These are phyloP conservation scores for Cyanoramphus novaezelandiae DNA, from an alignment of 2,113 vertebrate genomes.

Conservation along the genomic window DNA sequence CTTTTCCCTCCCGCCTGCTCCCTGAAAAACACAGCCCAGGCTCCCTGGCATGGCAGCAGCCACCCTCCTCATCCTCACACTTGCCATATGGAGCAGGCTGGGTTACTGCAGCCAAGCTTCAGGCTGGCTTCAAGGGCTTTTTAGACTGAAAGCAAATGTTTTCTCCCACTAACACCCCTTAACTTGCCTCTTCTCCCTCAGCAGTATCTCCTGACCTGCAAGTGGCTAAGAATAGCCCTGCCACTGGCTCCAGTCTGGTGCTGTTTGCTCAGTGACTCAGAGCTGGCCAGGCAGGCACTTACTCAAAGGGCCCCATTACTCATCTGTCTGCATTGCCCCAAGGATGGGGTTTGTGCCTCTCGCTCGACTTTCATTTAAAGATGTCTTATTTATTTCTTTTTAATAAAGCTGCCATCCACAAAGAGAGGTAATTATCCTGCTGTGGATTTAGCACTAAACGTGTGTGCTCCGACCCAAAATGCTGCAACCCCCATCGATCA, in stretches of 20 bases:
- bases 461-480: not conserved
- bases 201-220: not conserved
- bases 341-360: slow-evolving; percentile 36
- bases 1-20: not conserved
- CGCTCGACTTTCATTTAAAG: not conserved
- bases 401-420: not conserved
- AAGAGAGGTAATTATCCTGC: not conserved
- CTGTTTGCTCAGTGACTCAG: slow-evolving; percentile 66
- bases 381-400: slow-evolving; percentile 22
- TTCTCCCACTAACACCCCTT: not conserved
- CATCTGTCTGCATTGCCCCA: slow-evolving; percentile 47
- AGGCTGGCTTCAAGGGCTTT: not conserved
- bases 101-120: not conserved
- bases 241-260: slow-evolving; percentile 42
- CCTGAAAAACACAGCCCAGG: not conserved
- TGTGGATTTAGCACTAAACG: not conserved
- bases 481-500: not conserved
- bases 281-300: slow-evolving; percentile 48
- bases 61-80: not conserved
- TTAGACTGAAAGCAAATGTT: not conserved
- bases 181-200: not conserved
- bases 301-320: slow-evolving; percentile 60
- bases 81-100: not conserved
- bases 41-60: rapidly evolving
- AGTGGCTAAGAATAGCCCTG: slow-evolving; percentile 44